Base-by-base conservation (phyloP, 2,113 vertebrate species). In the Neodon shergylaensis region DNA sequence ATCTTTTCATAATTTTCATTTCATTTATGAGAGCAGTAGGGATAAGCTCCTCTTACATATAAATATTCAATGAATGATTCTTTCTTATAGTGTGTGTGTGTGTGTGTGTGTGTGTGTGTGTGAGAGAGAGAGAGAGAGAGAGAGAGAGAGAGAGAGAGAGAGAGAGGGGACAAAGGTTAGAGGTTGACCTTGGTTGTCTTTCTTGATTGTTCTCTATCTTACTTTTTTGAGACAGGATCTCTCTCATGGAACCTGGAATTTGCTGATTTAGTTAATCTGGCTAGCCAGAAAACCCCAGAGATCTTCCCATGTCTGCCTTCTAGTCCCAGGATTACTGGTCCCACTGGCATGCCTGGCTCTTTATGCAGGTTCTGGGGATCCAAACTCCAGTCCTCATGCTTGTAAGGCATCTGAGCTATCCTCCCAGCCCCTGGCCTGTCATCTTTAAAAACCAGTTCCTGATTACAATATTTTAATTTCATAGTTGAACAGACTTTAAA, bases 401-500 rank as follows among this genome's bases (percentile, higher is more conserved):
- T 65, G 8, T 12, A 33, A 44, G 58, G 39, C 16, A 85, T 44
- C 39, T 44, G 17, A 65, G 4, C 26, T 65, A 11, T 33, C 39
- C 19, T 65, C 3, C 61, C 58, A 65, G 82, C 2, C n/a, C 14
- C 39, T 65, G 36, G 85, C 4, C 33, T 76, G 63, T 65, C 58
- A 54, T 44, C 6, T 72, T 89, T 91, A 9, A 36, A 44, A 42
- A 91, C 49, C 24, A 49, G 44, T 33, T 84, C 91, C 54, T 58
- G 42, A n/a, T 88, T 72, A 82, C 22, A 70, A 52, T 73, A 61
- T 93, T 74, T 92, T 39, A 78, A 36, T 47, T 52, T 91, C n/a
- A 81, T 22, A 90, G 94, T 81, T 92, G 36, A 88, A 85, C 10
- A 93, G 39, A 1, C 4, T 94, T 96, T 72, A 87, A 94, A 19